Evolutionary conservation across 2,797 vertebrate genomes (phyloP).

Genomic region (Anas capensis): DNA sequence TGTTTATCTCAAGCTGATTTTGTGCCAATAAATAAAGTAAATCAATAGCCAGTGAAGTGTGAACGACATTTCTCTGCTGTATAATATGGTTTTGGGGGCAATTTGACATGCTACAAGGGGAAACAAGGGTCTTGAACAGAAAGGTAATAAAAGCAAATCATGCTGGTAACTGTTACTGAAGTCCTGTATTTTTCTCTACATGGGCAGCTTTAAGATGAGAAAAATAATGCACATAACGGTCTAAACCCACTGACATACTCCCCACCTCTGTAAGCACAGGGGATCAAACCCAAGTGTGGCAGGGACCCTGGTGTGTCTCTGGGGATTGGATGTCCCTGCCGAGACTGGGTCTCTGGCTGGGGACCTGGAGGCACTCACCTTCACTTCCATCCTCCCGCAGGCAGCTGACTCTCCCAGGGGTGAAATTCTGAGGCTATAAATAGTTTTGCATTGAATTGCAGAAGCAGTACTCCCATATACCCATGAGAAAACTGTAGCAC

Average conservation of each 20-base stretch:
- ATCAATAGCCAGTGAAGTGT: constrained; percentile 98
- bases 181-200: constrained; percentile 81
- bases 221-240: constrained; percentile 79
- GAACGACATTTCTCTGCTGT: constrained; percentile 93
- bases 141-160: constrained; percentile 88
- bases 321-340: background rate
- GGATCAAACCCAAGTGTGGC: background rate
- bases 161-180: constrained; percentile 83
- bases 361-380: background rate
- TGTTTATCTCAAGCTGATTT: constrained; percentile 96
- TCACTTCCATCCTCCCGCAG: background rate
- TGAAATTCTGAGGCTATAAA: constrained; percentile 1
- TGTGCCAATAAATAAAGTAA: constrained; percentile 99
- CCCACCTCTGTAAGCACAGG: constrained; percentile 63
- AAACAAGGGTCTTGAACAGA: constrained; percentile 86
- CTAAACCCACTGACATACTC: constrained; percentile 72
- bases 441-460: background rate
- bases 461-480: background rate
- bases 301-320: background rate
- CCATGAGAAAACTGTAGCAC: background rate
- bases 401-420: background rate
- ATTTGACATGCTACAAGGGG: constrained; percentile 89
- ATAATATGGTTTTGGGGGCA: constrained; percentile 88
- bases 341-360: background rate
- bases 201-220: constrained; percentile 81